phyloP scores from a whole-genome alignment of 1,140 invertebrate species.

The Marisa cornuarietis region DNA sequence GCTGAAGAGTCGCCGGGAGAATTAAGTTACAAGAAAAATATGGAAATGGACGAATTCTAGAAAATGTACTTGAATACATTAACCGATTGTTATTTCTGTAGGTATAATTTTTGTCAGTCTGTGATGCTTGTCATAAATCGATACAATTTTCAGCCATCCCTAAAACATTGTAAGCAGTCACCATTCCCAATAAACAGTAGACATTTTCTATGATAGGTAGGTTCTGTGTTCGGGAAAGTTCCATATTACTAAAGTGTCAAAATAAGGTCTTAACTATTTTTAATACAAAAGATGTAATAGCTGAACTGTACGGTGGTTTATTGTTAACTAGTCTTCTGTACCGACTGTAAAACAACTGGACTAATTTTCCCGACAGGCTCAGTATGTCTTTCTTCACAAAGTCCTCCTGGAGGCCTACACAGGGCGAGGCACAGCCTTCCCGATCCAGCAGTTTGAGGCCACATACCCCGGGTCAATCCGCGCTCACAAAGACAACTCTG shows the following conservation, averaged over 20 bases:
- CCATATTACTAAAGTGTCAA: too few species aligned
- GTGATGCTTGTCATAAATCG: too few species aligned
- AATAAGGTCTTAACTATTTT: not conserved
- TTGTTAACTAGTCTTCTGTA: not conserved
- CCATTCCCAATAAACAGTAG: too few species aligned
- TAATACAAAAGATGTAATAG: not conserved
- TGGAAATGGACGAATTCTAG: too few species aligned
- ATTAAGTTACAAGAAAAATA: too few species aligned
- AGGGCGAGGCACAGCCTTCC: not conserved
- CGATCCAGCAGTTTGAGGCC: not conserved
- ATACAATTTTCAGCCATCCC: too few species aligned
- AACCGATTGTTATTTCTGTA: too few species aligned
- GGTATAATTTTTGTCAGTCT: too few species aligned
- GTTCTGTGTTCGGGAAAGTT: not conserved
- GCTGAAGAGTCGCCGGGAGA: too few species aligned
- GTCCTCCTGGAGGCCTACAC: slow-evolving; percentile 2
- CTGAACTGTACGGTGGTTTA: not conserved
- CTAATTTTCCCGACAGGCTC: not conserved
- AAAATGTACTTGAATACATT: too few species aligned
- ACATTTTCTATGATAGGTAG: too few species aligned
- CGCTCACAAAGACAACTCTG: not conserved
- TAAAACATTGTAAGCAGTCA: too few species aligned
- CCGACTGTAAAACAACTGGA: not conserved
- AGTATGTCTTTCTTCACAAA: slow-evolving; percentile 2
- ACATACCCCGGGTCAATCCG: not conserved